Conservation (phyloP, 2,888 invertebrate species). For the Caradrina clavipalpis region DNA sequence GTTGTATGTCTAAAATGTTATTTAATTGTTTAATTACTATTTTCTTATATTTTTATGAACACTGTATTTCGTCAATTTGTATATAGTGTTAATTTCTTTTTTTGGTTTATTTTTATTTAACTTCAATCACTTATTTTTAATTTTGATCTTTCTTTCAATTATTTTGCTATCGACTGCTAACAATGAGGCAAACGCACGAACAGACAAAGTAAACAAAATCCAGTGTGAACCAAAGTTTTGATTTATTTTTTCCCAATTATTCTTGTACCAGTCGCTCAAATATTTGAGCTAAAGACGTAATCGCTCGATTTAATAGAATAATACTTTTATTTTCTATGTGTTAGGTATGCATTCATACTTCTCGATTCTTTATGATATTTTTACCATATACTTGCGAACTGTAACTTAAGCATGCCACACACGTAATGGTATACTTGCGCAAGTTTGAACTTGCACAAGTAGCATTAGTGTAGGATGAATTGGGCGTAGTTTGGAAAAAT, state of each 20-base stretch:
- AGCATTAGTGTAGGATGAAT: background rate
- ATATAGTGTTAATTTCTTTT: background rate
- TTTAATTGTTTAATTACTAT: background rate
- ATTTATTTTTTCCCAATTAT: background rate
- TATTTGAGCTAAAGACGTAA: background rate
- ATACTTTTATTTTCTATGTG: background rate
- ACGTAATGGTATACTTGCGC: background rate
- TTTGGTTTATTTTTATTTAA: background rate
- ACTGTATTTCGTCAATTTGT: background rate
- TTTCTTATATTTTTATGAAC: background rate
- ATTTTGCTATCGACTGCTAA: too few relatives aligned
- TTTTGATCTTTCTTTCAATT: background rate
- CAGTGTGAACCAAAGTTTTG: background rate
- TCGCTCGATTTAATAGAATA: background rate
- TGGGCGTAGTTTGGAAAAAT: too few relatives aligned
- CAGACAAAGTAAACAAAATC: background rate
- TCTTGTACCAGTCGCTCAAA: background rate
- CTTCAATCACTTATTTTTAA: background rate
- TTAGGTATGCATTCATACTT: background rate
- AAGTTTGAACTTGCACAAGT: background rate
- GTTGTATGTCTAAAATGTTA: too few relatives aligned
- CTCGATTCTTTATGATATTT: slow-evolving; percentile 1
- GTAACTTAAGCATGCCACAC: background rate
- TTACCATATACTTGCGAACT: background rate
- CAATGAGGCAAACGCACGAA: background rate